Conservation (phyloP, 2,888 invertebrate genomes). For the Sphaeridia pumilis region DNA sequence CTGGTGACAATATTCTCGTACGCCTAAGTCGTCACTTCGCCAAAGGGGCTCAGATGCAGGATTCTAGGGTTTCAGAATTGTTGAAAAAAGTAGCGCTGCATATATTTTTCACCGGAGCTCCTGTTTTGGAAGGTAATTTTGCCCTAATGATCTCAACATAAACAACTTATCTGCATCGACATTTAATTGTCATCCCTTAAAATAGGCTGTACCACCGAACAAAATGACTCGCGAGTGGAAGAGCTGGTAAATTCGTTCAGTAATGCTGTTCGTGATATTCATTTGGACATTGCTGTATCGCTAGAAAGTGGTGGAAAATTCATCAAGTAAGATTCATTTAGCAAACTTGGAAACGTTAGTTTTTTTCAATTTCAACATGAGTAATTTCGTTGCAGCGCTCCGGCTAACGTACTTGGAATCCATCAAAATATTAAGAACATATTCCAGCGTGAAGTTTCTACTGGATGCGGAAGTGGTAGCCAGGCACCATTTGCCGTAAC, state of each 20-base stretch:
- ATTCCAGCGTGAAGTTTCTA: not conserved
- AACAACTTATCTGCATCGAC: too few species aligned
- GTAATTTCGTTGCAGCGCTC: constrained; percentile 1
- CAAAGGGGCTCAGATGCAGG: constrained; percentile 55
- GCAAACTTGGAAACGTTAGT: not conserved
- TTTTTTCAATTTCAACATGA: not conserved
- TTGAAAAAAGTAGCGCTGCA: constrained; percentile 63
- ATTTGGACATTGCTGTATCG: not conserved
- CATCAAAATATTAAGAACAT: constrained; percentile 6
- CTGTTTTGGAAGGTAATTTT: not conserved
- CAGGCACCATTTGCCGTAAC: not conserved
- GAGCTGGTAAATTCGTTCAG: not conserved
- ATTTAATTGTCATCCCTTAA: too few species aligned
- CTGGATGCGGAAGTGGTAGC: not conserved
- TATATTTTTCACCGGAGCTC: constrained; percentile 21
- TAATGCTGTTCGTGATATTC: not conserved
- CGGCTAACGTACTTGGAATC: not conserved
- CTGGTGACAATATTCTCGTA: constrained; percentile 70
- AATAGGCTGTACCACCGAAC: too few species aligned
- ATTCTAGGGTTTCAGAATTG: constrained; percentile 53
- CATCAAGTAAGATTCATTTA: not conserved
- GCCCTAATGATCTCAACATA: not conserved
- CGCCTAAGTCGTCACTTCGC: constrained; percentile 71
- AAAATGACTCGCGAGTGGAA: too few species aligned
- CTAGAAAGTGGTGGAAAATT: constrained; percentile 1